These are phyloP conservation scores for Heteromyza rotundicornis DNA, from an alignment of 2,888 invertebrate genomes.

Conservation along the genomic window DNA sequence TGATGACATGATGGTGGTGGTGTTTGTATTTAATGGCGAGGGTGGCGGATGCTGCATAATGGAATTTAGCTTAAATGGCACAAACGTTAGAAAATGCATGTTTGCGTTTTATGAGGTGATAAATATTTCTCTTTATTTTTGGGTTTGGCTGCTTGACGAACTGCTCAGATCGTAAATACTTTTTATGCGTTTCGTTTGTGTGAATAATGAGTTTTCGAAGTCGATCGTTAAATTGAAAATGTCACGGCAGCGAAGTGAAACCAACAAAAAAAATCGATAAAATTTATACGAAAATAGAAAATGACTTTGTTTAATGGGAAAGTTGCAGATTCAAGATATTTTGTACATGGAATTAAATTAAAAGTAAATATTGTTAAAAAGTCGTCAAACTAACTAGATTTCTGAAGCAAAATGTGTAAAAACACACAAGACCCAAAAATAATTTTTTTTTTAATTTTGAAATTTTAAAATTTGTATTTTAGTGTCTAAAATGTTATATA, in stretches of 20 bases:
- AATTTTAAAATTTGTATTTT: too few relatives aligned
- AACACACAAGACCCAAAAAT: too few relatives aligned
- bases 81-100: constrained; percentile 8
- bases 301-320: too few relatives aligned
- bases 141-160: constrained; percentile 3
- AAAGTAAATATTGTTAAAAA: too few relatives aligned
- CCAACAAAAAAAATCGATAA: constrained; percentile 8
- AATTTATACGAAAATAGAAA: background rate
- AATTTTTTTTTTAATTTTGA: too few relatives aligned
- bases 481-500: too few relatives aligned
- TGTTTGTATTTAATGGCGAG: background rate
- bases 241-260: background rate
- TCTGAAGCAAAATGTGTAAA: too few relatives aligned
- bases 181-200: constrained; percentile 11
- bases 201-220: background rate
- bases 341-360: too few relatives aligned
- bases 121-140: constrained; percentile 18
- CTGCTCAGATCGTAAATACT: constrained; percentile 19
- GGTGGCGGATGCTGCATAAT: constrained; percentile 14
- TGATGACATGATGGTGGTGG: background rate
- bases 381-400: too few relatives aligned
- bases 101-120: constrained; percentile 29
- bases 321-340: background rate
- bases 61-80: constrained; percentile 14
- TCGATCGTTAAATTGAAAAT: background rate